A percentile compares a stretch with the other conserved stretches of the same genome.
Evolutionary conservation across 2,888 invertebrate genomes (phyloP).

Genomic region (Biston betularia): DNA sequence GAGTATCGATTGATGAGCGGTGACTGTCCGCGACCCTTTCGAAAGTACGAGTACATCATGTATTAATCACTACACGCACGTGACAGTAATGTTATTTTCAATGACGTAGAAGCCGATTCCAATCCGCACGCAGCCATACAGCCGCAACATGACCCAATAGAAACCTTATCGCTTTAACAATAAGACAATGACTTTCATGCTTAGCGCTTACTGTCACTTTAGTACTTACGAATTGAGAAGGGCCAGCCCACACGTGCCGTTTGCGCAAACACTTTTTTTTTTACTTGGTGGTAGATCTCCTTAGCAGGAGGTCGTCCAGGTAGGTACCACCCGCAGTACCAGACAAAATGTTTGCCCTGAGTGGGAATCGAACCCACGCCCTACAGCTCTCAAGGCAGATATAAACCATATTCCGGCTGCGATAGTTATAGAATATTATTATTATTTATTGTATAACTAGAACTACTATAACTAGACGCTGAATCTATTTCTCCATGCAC

Average conservation of each 20-base stretch:
- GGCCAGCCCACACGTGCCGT: conserved; percentile 4
- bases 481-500: no score
- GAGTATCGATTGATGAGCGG: conserved; percentile 39
- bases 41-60: conserved; percentile 51
- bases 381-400: no score
- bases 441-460: no score
- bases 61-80: conserved; percentile 66
- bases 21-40: conserved; percentile 38
- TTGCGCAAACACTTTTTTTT: conserved; percentile 7
- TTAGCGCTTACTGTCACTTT: conserved; percentile 21
- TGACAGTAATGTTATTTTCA: conserved; percentile 74
- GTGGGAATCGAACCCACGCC: no score
- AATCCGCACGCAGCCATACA: conserved; percentile 76
- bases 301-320: no score
- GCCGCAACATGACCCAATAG: conserved; percentile 61
- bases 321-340: no score
- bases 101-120: conserved; percentile 76
- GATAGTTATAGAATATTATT: no score
- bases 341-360: no score
- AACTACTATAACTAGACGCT: no score
- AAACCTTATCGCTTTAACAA: conserved; percentile 70
- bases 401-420: no score
- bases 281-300: no score
- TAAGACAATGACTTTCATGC: conserved; percentile 49
- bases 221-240: conserved; percentile 14